Evolutionary conservation across 2,113 vertebrate genomes (phyloP), one percentile per base, ranked within the genome.

Genomic region (Gambusia affinis): DNA sequence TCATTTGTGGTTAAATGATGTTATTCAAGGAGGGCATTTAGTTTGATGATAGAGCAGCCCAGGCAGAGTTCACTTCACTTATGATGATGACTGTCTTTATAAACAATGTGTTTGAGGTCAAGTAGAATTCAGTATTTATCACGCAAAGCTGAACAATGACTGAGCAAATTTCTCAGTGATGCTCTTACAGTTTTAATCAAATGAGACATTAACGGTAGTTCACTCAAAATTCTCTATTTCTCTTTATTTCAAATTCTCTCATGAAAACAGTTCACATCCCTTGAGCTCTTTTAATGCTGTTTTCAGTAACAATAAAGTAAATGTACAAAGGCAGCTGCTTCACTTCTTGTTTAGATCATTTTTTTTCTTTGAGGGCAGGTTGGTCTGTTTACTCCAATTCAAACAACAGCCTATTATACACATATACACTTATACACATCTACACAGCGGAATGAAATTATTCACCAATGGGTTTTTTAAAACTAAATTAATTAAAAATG

Each of bases 101-200:
- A 81, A 88, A 83, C 86, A 86, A 86, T 82, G 75, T 82, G 73
- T 88, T 83, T 75, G 63, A 70, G 82, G 68, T 81, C 35, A 57
- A 80, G 85, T 66, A 81, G 42, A 83, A 88, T 88, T 78, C 70
- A 85, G 82, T 85, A 82, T 88, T 86, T 76, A 83, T 82, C 76
- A 75, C 69, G 69, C 47, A 51, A 80, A 71, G 69, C 61, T 3
- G 71, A 66, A 78, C 72, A 77, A 81, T 82, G 63, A 75, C 51
- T 79, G 72, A 17, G 67, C 62, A 8, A 39, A 77, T 67, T 83
- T 67, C 75, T 64, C 78, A 62, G 64, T 76, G 60, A 67, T 63
- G 67, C 39, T 65, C 60, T 78, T 72, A 74, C 62, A 75, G 51
- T 64, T 31, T 31, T 12, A 72, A 75, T 47, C 15, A 47, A 47